Evolutionary conservation across 2,797 vertebrate genomes (phyloP).

Genomic region (Malurus splendens): DNA sequence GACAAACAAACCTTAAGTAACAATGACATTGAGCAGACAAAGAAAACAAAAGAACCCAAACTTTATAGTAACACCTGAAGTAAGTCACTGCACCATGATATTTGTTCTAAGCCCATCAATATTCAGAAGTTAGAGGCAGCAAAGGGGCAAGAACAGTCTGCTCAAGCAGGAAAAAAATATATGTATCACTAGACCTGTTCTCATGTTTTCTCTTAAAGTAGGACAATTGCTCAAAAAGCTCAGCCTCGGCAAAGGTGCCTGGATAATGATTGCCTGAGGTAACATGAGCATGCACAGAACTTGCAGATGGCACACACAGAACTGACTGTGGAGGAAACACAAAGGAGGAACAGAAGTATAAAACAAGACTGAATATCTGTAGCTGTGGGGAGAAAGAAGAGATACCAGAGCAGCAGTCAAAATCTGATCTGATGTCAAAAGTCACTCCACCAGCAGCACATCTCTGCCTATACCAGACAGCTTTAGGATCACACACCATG

Average conservation of each 20-base stretch:
- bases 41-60: neutral
- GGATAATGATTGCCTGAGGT: neutral
- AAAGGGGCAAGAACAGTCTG: neutral
- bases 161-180: neutral
- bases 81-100: neutral
- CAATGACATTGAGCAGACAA: neutral
- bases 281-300: fast-evolving
- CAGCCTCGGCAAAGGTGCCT: neutral
- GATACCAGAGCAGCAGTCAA: neutral
- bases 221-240: neutral
- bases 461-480: neutral
- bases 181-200: neutral
- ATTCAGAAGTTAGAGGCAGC: neutral
- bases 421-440: neutral
- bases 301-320: neutral
- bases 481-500: neutral
- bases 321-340: neutral
- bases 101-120: neutral
- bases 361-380: neutral
- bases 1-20: neutral
- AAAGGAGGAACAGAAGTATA: neutral
- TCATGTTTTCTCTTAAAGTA: neutral
- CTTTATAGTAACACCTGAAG: neutral
- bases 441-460: neutral
- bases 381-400: neutral